Evolutionary conservation across 2,797 vertebrate genomes (phyloP).

Genomic region (Pseudochromis fuscus): DNA sequence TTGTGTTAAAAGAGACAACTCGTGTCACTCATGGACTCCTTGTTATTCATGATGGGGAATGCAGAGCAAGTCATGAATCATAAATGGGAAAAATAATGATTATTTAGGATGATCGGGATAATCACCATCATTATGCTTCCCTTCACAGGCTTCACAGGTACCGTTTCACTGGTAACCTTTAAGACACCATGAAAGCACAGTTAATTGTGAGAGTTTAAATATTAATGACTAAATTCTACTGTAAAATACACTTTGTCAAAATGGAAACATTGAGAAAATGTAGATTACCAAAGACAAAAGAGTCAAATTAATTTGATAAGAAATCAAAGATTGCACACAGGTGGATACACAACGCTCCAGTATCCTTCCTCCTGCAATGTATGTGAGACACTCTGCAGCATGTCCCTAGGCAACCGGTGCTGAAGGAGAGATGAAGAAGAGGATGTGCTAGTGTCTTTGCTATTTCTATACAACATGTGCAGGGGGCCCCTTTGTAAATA

Average conservation of each 20-base stretch:
- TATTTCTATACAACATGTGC: constrained; percentile 60
- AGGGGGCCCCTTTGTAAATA: constrained; percentile 42
- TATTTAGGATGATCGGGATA: constrained; percentile 1
- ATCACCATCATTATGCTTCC: background rate
- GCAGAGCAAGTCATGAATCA: constrained; percentile 10
- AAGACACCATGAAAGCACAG: constrained; percentile 11
- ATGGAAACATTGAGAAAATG: too few relatives aligned
- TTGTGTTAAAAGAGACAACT: background rate
- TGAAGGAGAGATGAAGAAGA: constrained; percentile 32
- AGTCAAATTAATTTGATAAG: constrained; percentile 30
- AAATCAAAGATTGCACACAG: constrained; percentile 11
- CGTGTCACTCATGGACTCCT: background rate
- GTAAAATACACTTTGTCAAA: too few relatives aligned
- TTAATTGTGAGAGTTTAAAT: too few relatives aligned
- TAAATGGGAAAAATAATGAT: background rate
- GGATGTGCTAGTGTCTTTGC: constrained; percentile 39
- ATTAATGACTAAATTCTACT: too few relatives aligned
- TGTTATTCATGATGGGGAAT: background rate
- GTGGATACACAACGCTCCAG: constrained; percentile 6
- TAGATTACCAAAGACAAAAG: constrained; percentile 24
- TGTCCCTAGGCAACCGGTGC: constrained; percentile 24
- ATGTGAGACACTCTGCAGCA: constrained; percentile 17
- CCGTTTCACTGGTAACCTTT: constrained; percentile 9
- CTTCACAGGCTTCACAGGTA: background rate
- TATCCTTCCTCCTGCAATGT: constrained; percentile 8